Evolutionary conservation across 2,797 vertebrate species (phyloP), one percentile per base, ranked within the genome.

Genomic region (Rhabdophis nuchalis): DNA sequence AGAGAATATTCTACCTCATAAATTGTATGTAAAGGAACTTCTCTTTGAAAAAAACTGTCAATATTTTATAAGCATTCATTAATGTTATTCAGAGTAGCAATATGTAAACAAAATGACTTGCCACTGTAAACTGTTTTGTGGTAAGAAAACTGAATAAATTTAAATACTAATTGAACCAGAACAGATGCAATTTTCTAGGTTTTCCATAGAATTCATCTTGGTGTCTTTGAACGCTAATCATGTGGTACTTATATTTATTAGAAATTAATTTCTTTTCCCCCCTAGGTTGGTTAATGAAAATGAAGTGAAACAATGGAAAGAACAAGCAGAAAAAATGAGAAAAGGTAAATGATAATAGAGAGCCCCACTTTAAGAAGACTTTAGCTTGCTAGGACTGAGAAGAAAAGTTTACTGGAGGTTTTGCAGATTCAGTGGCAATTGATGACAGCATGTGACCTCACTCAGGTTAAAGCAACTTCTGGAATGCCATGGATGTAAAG

Each of bases 221-320:
- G 7, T 7, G 5, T 68, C 77, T 86, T 86, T 85, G 3, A 0
- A 89, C 46, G 56, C 64, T 90, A 41, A 53, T 4, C 89, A 9
- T 61, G 57, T 0, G 0, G 41, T 86, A 58, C 0, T 68, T 93
- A 88, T 3, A 0, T 93, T 94, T 50, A 91, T 60, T 0, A 0
- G 8, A 9, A 36, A 18, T 27, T 14, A 4, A 85, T 87, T 56
- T 11, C 36, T 92, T 86, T 86, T n/a, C 6, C 6, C 61, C n/a
- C 93, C 86, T 94, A 99, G 99, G 99, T 97, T 99, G 96, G 99
- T 99, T 92, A 99, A 99, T 96, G 99, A 99, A 97, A 99, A 99
- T 93, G 99, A 99, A 98, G 99, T 99, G 88, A 99, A 99, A 91
- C 99, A 99, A 95, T 99, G 99, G 99, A 99, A 99, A 97, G 99